Conservation (phyloP, 1,140 invertebrate genomes). For the Latrodectus geometricus region DNA sequence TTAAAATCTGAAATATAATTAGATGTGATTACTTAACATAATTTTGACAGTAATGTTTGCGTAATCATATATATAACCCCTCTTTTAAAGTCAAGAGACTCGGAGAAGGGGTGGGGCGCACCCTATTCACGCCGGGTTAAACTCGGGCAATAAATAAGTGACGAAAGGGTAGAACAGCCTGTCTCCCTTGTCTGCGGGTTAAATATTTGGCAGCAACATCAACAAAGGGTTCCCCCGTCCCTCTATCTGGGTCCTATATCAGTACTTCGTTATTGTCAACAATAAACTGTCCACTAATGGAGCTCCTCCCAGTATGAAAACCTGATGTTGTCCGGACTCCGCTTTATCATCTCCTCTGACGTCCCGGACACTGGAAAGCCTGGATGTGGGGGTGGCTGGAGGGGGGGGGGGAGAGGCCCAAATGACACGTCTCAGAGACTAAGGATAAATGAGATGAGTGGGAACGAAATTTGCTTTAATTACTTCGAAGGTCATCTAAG, state of each 20-base stretch:
- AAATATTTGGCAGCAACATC: conserved; percentile 57
- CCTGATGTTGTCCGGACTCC: conserved; percentile 39
- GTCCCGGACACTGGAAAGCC: neutral
- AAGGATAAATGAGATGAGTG: neutral
- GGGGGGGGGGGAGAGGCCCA: neutral
- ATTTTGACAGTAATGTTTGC: no score
- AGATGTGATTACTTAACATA: no score
- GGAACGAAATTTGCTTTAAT: neutral
- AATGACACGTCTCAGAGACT: neutral
- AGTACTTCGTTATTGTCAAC: conserved; percentile 54
- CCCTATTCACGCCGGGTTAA: conserved; percentile 51
- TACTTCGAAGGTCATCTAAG: neutral
- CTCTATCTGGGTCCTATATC: conserved; percentile 44
- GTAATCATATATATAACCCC: conserved; percentile 20
- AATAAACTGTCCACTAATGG: conserved; percentile 61
- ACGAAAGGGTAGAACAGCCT: conserved; percentile 35
- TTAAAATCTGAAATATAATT: no score
- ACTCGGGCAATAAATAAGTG: conserved; percentile 57
- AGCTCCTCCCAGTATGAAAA: conserved; percentile 38
- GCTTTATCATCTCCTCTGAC: conserved; percentile 44
- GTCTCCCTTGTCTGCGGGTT: conserved; percentile 38
- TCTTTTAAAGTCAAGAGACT: conserved; percentile 35
- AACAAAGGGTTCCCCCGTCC: conserved; percentile 25
- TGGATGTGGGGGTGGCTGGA: conserved; percentile 1
- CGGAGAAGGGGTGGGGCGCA: neutral